Evolutionary conservation across 35 echinoderm and acorn worm genomes (phyloP), one percentile per base, ranked within the genome.

Genomic region (Holothuria glaberrima): DNA sequence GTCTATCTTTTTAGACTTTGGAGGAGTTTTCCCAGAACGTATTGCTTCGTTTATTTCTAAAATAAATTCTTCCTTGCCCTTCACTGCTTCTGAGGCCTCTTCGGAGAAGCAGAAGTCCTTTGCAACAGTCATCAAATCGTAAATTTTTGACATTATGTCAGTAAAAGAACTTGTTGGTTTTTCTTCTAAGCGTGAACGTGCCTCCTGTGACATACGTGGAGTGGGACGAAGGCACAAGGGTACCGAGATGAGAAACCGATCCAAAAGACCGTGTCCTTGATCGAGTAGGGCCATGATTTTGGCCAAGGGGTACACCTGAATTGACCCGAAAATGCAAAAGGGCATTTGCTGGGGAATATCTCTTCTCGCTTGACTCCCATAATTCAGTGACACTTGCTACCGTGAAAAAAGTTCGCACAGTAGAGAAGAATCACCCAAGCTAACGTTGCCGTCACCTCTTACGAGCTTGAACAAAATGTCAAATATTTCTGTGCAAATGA

Each of bases 1-100:
- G 19, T 79, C 75, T 24, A 79, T 79, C 41, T 56, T 45, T 20
- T 79, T 79, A 1, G 48, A 79, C 36, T 79, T 79, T 18, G 75
- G 75, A 9, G 75, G 1, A 16, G 41, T 36, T 79, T 29, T 21
- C 26, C 75, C 75, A 24, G 12, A 16, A n/a, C 75, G 75, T 24
- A 79, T 79, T 2, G 75, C 75, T 35, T 48, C 75, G 18, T 79
- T 79, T 3, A 79, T 24, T 10, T 46, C 44, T 46, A 46, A 46
- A 46, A 46, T 46, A 10, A 46, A 46, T 4, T 46, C 44, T n/a
- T 38, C 41, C n/a, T n/a, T n/a, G n/a, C n/a, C n/a, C n/a, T n/a
- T n/a, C n/a, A n/a, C n/a, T n/a, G n/a, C n/a, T n/a, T n/a, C n/a
- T n/a, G n/a, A n/a, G n/a, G n/a, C n/a, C n/a, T n/a, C n/a, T n/a